Evolutionary conservation across 2,113 vertebrate species (phyloP).

Genomic region (Mionectes macconnelli): DNA sequence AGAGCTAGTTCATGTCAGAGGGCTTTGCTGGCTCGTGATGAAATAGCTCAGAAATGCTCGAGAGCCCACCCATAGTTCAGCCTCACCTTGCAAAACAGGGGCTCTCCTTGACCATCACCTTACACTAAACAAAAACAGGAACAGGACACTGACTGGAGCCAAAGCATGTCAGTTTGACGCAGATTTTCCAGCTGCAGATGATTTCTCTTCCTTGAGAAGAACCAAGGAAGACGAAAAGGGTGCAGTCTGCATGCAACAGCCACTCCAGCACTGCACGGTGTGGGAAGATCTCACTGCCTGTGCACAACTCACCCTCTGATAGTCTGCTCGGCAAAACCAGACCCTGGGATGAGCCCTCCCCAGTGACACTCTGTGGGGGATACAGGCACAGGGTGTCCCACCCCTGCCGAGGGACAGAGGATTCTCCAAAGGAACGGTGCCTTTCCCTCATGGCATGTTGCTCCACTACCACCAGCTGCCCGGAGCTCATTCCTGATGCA

Average conservation of each 20-base stretch:
- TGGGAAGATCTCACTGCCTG: background rate
- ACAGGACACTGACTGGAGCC: background rate
- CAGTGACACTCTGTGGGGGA: background rate
- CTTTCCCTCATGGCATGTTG: rapidly evolving
- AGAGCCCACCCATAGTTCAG: background rate
- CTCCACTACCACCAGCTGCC: background rate
- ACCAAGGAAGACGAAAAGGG: background rate
- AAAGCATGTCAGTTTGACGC: background rate
- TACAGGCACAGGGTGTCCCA: background rate
- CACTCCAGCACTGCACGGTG: background rate
- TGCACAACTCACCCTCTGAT: background rate
- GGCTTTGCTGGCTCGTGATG: background rate
- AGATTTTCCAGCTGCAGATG: background rate
- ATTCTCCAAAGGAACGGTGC: background rate
- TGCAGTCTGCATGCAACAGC: background rate
- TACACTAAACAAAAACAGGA: background rate
- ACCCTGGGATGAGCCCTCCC: background rate
- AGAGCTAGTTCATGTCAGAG: background rate
- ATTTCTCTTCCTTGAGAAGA: background rate
- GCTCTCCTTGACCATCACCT: background rate
- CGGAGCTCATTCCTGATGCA: background rate
- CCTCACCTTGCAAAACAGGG: background rate
- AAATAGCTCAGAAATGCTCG: background rate
- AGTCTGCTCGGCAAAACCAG: background rate
- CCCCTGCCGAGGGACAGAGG: background rate